Evolutionary conservation across 2,797 vertebrate species (phyloP), one percentile per base, ranked within the genome.

Genomic region (Pantherophis alleghaniensis): DNA sequence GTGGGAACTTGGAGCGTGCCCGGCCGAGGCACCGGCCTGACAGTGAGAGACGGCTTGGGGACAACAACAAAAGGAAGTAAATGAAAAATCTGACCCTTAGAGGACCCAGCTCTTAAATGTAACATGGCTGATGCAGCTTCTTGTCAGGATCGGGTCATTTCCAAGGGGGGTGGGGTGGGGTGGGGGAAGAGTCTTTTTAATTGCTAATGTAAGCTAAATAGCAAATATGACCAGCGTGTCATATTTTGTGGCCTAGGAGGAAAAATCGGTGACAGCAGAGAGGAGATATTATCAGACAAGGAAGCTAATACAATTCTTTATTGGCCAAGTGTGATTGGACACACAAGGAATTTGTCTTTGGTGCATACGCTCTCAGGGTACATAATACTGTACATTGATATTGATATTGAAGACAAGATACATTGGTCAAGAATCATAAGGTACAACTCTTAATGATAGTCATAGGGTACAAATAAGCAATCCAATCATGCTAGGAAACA

Each of bases 51-150:
- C 28, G 32, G 95, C 93, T 95, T 97, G 94, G 96, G 97, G 96
- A 96, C 97, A 95, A 96, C 97, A 96, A 96, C 96, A 95, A 98
- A 96, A 97, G 91, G 94, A 1, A 14, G 91, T 97, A 97, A 98
- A 98, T 98, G 97, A 97, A 98, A 97, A 97, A 96, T 95, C 97
- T 97, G 97, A 97, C 97, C 97, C 97, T 97, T 87, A 51, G 96
- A 97, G 97, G 97, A 91, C 98, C 97, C 97, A 97, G 97, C 97
- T 95, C 96, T 96, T 96, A 95, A 97, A 95, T 93, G 0, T 96
- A 94, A 96, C 95, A 95, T 95, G 0, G 60, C 92, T 97, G 97
- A 97, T 97, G 97, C 96, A 90, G 53, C 95, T 96, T 95, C 95
- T 95, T 96, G 96, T 95, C 92, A 97, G 96, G 95, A 94, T 96